A percentile compares a stretch with the other conserved stretches of the same genome.
phyloP scores from a whole-genome alignment of 2,888 invertebrate genomes.

The Habrosyne pyritoides region DNA sequence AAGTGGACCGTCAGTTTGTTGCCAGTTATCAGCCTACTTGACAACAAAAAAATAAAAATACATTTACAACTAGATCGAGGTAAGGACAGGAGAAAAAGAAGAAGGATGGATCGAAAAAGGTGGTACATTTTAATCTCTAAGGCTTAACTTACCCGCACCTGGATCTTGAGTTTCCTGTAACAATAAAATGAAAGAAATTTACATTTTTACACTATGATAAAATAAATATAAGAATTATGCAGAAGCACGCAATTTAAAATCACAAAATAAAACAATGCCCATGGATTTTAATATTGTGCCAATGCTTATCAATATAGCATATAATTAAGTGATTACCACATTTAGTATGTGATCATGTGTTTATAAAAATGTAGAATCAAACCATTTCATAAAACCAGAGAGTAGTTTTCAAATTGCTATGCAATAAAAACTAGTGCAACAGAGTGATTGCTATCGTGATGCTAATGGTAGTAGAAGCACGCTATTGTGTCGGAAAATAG shows the following conservation, averaged over 20 bases:
- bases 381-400: constrained; percentile 1
- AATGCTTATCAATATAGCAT: constrained; percentile 16
- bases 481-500: background rate
- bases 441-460: constrained; percentile 5
- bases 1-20: too few relatives aligned
- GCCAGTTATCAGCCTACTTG: too few relatives aligned
- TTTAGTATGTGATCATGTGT: background rate
- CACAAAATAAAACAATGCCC: constrained; percentile 24
- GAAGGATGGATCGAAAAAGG: background rate
- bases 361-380: background rate
- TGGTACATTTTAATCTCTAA: background rate
- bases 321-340: constrained; percentile 11
- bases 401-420: constrained; percentile 3
- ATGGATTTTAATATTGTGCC: constrained; percentile 20
- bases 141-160: constrained; percentile 60
- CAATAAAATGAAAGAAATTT: constrained; percentile 41
- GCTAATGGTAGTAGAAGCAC: background rate
- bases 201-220: constrained; percentile 9
- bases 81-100: background rate
- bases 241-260: constrained; percentile 55
- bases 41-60: too few relatives aligned
- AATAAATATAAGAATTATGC: constrained; percentile 33
- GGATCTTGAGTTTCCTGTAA: constrained; percentile 74
- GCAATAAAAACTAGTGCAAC: constrained; percentile 3
- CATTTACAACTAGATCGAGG: too few relatives aligned